Evolutionary conservation across 1,140 invertebrate genomes (phyloP).

Genomic region (Saccostrea cuccullata): DNA sequence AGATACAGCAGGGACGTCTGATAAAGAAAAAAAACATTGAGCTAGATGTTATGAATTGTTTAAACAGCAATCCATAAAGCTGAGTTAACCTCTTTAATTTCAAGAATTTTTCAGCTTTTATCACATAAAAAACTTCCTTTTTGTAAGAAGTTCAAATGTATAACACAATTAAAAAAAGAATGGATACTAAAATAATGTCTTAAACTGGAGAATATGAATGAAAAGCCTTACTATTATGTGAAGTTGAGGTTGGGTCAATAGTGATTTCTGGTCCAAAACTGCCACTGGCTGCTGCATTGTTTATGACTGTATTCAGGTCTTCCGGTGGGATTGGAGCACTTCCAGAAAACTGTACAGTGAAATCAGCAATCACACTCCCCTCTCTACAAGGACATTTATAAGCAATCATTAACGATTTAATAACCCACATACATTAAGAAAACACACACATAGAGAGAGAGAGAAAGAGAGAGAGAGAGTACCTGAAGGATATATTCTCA

Average conservation of each 20-base stretch:
- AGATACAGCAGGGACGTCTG: neutral
- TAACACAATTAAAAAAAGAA: no score
- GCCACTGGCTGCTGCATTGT: neutral
- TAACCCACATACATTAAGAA: neutral
- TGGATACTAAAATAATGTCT: no score
- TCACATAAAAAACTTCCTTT: no score
- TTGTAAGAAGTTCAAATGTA: no score
- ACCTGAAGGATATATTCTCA: conserved; percentile 19
- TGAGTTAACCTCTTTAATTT: no score
- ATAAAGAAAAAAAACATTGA: neutral
- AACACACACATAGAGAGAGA: neutral
- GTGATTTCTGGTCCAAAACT: conserved; percentile 9
- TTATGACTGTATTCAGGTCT: neutral
- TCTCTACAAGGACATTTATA: conserved; percentile 21
- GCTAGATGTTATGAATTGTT: no score
- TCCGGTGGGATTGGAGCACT: neutral
- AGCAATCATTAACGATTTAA: no score
- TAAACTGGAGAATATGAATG: neutral
- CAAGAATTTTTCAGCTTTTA: no score
- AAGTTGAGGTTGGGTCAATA: conserved; percentile 1
- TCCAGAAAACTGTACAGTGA: conserved; percentile 21
- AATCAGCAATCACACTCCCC: conserved; percentile 40
- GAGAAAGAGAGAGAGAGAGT: neutral
- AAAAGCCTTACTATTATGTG: conserved; percentile 24
- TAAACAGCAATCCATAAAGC: no score